phyloP scores from a whole-genome alignment of 2,797 vertebrate species.

The Xiphorhynchus erythropygius region DNA sequence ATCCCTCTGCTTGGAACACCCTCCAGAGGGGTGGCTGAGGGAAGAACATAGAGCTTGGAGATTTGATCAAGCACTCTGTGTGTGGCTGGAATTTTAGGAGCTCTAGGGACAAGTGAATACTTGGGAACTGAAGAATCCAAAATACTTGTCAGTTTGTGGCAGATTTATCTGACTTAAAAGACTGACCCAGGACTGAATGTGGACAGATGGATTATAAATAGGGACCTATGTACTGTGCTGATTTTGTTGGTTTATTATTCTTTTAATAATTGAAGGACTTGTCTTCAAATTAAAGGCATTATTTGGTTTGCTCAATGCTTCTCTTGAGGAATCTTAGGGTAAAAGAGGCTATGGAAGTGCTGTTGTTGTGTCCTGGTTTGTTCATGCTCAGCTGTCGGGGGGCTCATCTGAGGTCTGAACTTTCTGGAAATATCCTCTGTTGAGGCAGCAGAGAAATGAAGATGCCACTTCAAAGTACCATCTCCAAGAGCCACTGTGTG shows the following conservation, averaged over 20 bases:
- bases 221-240: not conserved
- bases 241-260: not conserved
- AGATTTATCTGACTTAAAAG: not conserved
- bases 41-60: accelerated
- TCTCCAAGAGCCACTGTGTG: not conserved
- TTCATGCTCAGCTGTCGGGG: not conserved
- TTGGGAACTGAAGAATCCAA: not conserved
- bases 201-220: not conserved
- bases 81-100: not conserved
- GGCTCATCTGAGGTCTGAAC: not conserved
- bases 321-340: not conserved
- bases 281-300: not conserved
- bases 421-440: not conserved
- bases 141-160: not conserved
- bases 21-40: not conserved
- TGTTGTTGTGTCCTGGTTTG: not conserved
- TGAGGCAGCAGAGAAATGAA: not conserved
- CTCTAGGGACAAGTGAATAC: not conserved
- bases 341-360: not conserved
- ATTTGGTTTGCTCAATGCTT: not conserved
- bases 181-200: not conserved
- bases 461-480: not conserved
- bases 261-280: not conserved
- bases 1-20: not conserved
- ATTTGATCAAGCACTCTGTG: not conserved